Evolutionary conservation across 1,140 invertebrate species (phyloP).

Genomic region (Dryas iulia): DNA sequence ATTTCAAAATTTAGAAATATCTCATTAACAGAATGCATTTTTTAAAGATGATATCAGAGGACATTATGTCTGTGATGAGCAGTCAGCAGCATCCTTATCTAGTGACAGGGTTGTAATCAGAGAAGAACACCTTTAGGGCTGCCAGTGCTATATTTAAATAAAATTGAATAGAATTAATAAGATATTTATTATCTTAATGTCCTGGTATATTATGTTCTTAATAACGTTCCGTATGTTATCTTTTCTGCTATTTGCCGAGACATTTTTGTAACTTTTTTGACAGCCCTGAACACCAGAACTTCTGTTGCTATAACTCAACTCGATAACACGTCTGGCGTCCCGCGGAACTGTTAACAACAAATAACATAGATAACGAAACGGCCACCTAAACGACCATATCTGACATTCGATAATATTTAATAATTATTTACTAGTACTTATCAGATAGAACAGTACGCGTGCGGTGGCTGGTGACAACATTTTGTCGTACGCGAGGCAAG

Average conservation of each 20-base stretch:
- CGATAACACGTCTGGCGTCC: slow-evolving; percentile 61
- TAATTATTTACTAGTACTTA: slow-evolving; percentile 63
- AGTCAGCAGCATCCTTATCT: slow-evolving; percentile 33
- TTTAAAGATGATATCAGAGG: slow-evolving; percentile 34
- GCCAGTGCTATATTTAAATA: not conserved
- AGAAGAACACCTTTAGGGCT: slow-evolving; percentile 33
- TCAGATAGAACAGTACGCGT: slow-evolving; percentile 41
- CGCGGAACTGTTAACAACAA: slow-evolving; percentile 71
- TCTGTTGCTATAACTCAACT: slow-evolving; percentile 66
- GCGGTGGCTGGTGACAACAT: slow-evolving; percentile 33
- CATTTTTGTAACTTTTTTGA: not conserved
- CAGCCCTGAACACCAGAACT: slow-evolving; percentile 20
- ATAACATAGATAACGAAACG: slow-evolving; percentile 73
- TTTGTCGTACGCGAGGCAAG: slow-evolving; percentile 13
- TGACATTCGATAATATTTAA: slow-evolving; percentile 75
- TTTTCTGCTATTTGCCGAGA: not conserved
- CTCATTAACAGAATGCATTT: slow-evolving; percentile 17
- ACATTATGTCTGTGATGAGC: slow-evolving; percentile 33
- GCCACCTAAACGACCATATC: slow-evolving; percentile 74
- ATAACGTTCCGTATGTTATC: not conserved
- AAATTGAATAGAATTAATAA: not conserved
- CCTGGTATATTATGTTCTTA: not conserved
- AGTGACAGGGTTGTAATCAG: slow-evolving; percentile 43
- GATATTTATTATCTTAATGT: not conserved
- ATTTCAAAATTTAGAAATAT: slow-evolving; percentile 22